phyloP scores from a whole-genome alignment of 2,888 invertebrate species.

The Agelastica alni region DNA sequence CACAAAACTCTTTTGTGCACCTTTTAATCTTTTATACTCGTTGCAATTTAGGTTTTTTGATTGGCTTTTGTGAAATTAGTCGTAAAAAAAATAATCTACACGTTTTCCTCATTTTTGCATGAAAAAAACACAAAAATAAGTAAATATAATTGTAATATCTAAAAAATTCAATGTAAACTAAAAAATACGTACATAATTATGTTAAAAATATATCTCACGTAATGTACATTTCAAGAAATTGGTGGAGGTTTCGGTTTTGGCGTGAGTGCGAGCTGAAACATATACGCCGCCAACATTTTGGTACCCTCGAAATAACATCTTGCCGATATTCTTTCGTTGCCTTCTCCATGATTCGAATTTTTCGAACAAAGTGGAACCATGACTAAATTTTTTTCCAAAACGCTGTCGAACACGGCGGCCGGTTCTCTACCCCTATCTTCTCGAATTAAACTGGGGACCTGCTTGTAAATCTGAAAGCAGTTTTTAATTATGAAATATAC shows the following conservation, averaged over 20 bases:
- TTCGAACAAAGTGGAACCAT: constrained; percentile 53
- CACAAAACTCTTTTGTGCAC: too few species aligned
- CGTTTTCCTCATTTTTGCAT: too few species aligned
- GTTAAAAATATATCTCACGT: too few species aligned
- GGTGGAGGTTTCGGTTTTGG: background rate
- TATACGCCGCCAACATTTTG: constrained; percentile 56
- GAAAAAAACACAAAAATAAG: too few species aligned
- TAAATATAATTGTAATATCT: too few species aligned
- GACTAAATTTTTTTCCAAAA: constrained; percentile 53
- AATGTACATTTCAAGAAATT: background rate
- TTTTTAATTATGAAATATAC: too few species aligned
- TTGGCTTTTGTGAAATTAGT: too few species aligned
- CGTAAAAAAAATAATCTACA: too few species aligned
- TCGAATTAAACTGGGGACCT: constrained; percentile 56
- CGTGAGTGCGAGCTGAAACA: constrained; percentile 46
- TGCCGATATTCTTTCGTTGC: constrained; percentile 54
- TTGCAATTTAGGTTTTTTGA: too few species aligned
- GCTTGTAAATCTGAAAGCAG: constrained; percentile 57
- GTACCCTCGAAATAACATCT: constrained; percentile 56
- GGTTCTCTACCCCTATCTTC: constrained; percentile 53
- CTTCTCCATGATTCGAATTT: constrained; percentile 48
- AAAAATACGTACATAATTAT: too few species aligned
- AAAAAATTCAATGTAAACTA: too few species aligned
- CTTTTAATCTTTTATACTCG: too few species aligned
- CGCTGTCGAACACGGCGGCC: constrained; percentile 53